Percentiles rank a stretch among this genome's conserved stretches.
phyloP scores from a whole-genome alignment of 35 echinoderm and acorn worm species.

The Chiridota heheva region DNA sequence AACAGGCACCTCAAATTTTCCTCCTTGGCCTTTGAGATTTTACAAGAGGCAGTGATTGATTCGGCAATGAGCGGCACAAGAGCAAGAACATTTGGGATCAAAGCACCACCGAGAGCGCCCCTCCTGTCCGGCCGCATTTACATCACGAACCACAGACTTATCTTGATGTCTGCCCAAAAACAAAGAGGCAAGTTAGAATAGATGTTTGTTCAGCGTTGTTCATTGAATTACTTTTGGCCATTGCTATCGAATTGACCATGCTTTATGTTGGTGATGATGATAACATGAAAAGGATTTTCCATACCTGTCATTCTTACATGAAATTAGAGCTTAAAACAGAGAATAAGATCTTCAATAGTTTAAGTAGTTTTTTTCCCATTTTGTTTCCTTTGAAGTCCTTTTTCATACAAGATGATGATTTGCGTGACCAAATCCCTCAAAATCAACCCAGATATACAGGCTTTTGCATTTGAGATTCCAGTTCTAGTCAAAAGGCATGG shows the following conservation, averaged over 20 bases:
- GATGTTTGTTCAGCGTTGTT: not conserved
- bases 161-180: constrained; percentile 55
- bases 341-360: not conserved
- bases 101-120: constrained; percentile 31
- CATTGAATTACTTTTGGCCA: not conserved
- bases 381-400: too few species aligned
- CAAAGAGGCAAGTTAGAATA: constrained; percentile 42
- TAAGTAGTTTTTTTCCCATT: too few species aligned
- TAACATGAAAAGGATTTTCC: not conserved
- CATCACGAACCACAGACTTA: constrained; percentile 60
- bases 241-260: not conserved
- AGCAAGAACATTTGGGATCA: constrained; percentile 33
- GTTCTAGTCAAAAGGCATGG: too few species aligned
- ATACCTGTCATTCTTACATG: not conserved
- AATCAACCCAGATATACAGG: too few species aligned
- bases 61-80: constrained; percentile 16
- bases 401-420: too few species aligned
- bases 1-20: constrained; percentile 22
- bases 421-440: too few species aligned
- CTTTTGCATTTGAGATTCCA: too few species aligned
- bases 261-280: not conserved
- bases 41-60: constrained; percentile 43
- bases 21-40: constrained; percentile 46
- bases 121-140: constrained; percentile 45
- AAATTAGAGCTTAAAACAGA: not conserved